These are phyloP conservation scores for Eriosoma lanigerum DNA, from an alignment of 1,140 invertebrate genomes.

Conservation along the genomic window DNA sequence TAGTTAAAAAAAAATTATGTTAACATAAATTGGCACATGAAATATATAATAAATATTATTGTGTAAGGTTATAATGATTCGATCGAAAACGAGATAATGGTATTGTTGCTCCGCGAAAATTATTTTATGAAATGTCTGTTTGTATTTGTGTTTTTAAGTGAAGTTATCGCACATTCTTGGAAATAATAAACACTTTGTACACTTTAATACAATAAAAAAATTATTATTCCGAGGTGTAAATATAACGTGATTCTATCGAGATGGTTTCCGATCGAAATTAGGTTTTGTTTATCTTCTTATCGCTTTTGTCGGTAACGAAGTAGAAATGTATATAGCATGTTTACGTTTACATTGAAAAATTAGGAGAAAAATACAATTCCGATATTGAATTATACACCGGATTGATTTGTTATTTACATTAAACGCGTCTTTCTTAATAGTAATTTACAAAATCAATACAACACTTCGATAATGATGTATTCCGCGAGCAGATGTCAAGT, in stretches of 20 bases:
- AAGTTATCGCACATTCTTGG: no score
- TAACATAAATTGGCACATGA: no score
- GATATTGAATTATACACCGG: constrained; percentile 16
- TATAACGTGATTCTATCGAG: not conserved
- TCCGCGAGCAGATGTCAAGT: not conserved
- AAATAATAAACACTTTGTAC: not conserved
- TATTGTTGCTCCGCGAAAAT: no score
- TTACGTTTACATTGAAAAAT: not conserved
- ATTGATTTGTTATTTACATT: constrained; percentile 5
- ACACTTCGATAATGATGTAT: not conserved
- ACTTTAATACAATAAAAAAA: not conserved
- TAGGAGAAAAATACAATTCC: not conserved
- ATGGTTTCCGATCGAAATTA: not conserved
- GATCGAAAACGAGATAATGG: no score
- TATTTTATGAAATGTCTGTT: no score
- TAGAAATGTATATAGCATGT: not conserved
- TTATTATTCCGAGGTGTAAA: constrained; percentile 10
- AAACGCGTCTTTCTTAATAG: not conserved
- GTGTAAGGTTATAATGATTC: no score
- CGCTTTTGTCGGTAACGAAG: constrained; percentile 14
- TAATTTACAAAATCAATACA: not conserved
- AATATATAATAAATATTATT: no score
- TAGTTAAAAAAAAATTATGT: no score
- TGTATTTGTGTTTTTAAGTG: no score
- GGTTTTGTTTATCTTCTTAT: not conserved